Percentiles rank a stretch among this genome's conserved stretches.
phyloP scores from a whole-genome alignment of 2,113 vertebrate species.

The Genyomyrus donnyi region DNA sequence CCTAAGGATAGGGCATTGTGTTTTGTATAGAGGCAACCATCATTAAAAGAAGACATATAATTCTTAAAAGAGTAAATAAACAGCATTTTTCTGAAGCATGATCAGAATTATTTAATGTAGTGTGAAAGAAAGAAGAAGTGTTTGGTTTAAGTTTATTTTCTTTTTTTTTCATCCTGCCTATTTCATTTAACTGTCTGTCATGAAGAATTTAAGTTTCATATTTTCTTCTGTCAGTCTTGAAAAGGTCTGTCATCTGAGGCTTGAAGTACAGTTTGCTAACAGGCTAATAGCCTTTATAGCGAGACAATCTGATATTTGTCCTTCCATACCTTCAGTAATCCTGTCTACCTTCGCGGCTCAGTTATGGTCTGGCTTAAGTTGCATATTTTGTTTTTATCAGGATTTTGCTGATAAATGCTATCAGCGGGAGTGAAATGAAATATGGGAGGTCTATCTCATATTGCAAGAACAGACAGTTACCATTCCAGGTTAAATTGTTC shows the following conservation, averaged over 20 bases:
- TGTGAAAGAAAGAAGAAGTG: not conserved
- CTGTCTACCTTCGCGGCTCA: slow-evolving; percentile 75
- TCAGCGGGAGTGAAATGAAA: slow-evolving; percentile 94
- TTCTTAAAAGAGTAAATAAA: not conserved
- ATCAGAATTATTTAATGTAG: not conserved
- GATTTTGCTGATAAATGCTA: slow-evolving; percentile 98
- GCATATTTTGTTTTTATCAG: slow-evolving; percentile 93
- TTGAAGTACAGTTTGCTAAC: slow-evolving; percentile 86
- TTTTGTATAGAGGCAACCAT: slow-evolving; percentile 39
- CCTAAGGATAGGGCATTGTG: slow-evolving; percentile 54
- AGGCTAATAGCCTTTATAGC: slow-evolving; percentile 77
- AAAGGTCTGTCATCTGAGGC: slow-evolving; percentile 94
- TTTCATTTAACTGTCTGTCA: slow-evolving; percentile 90
- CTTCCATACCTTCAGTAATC: slow-evolving; percentile 78
- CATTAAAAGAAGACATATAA: slow-evolving; percentile 34
- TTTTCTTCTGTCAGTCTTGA: slow-evolving; percentile 85
- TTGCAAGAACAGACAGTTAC: slow-evolving; percentile 54
- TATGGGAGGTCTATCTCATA: slow-evolving; percentile 74
- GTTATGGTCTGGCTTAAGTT: slow-evolving; percentile 93
- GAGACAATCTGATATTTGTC: slow-evolving; percentile 88
- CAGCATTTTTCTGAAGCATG: not conserved
- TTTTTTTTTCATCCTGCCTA: slow-evolving; percentile 41
- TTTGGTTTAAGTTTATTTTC: slow-evolving; percentile 26
- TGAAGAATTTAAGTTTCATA: slow-evolving; percentile 96
- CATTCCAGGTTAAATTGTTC: slow-evolving; percentile 31